Evolutionary conservation across 2,113 vertebrate genomes (phyloP).

Genomic region (Esox niger): DNA sequence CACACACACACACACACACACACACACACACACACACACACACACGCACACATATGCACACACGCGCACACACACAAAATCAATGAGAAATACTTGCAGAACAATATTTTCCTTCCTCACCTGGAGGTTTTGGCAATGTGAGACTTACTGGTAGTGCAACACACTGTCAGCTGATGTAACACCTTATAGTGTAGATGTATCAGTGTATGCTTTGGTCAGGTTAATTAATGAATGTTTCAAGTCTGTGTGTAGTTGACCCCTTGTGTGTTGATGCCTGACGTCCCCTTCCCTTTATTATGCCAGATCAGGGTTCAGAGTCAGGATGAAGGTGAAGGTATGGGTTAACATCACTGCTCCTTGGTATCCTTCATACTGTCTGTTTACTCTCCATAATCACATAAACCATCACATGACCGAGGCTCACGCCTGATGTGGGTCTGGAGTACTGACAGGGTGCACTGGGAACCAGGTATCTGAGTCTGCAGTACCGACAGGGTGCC

Average conservation of each 20-base stretch:
- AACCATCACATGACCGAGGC: too few species aligned
- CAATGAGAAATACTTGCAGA: not conserved
- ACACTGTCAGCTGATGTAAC: slow-evolving; percentile 15
- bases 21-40: not conserved
- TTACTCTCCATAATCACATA: too few species aligned
- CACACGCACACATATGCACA: not conserved
- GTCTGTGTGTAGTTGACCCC: slow-evolving; percentile 8
- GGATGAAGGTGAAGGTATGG: not conserved
- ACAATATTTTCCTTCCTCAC: not conserved
- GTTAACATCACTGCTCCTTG: not conserved
- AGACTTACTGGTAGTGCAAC: slow-evolving; percentile 20
- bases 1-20: too few species aligned
- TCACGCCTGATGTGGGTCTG: not conserved
- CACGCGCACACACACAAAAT: not conserved
- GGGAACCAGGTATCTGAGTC: not conserved
- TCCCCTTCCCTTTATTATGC: not conserved
- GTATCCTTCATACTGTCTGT: not conserved
- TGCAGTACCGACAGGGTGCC: not conserved
- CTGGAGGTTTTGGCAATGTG: slow-evolving; percentile 7
- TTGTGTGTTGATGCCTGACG: slow-evolving; percentile 10
- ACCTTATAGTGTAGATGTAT: slow-evolving; percentile 21
- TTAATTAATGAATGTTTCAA: not conserved
- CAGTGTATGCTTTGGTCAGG: slow-evolving; percentile 13
- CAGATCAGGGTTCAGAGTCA: slow-evolving; percentile 8
- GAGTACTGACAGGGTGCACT: not conserved